Evolutionary conservation across 2,113 vertebrate genomes (phyloP), one percentile per base, ranked within the genome.

Genomic region (Galeopterus variegatus): DNA sequence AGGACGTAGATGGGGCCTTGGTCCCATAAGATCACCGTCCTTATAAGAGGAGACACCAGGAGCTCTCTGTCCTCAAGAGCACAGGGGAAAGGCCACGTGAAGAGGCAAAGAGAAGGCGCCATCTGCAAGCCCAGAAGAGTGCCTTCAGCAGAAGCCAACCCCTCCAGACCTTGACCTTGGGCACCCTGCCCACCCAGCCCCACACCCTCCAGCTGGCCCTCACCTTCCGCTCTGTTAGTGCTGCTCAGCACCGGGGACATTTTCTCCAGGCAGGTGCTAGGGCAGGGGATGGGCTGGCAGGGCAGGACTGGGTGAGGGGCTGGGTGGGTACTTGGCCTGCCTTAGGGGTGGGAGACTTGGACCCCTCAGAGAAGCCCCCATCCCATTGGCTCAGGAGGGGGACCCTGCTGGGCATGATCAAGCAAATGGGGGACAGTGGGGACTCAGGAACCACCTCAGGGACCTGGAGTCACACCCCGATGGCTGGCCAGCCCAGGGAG

Each of bases 401-500:
- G 58, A 56, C 2, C 8, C 33, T 64, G 19, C 8, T 19, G 19
- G 26, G 28, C 14, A 73, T 48, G 8, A 33, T 17, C 21, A 41
- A 19, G 56, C 6, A 12, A 17, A 17, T 8, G 28, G 36, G 64
- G 58, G 28, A 50, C 6, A 24, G 6, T 13, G 60, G 33, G 33
- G 11, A 52, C 9, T 23, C 28, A 33, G 62, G 48, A 81, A 52
- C 17, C 7, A 36, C 19, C 31, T 69, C 6, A 19, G 65, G 48
- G 48, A 67, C 41, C 50, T 23, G 6, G 86, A 62, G 50, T 72
- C 18, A 19, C 28, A 12, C 8, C 48, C 58, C 4, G 54, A 4
- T 48, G 21, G 8, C 64, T 1, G 15, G 48, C 48, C 6, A 4
- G 72, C 36, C 15, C 12, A 0, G 0, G 54, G 67, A 87, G 54